Base-by-base conservation (phyloP, 2,113 vertebrate genomes). In the Rallus limicola region DNA sequence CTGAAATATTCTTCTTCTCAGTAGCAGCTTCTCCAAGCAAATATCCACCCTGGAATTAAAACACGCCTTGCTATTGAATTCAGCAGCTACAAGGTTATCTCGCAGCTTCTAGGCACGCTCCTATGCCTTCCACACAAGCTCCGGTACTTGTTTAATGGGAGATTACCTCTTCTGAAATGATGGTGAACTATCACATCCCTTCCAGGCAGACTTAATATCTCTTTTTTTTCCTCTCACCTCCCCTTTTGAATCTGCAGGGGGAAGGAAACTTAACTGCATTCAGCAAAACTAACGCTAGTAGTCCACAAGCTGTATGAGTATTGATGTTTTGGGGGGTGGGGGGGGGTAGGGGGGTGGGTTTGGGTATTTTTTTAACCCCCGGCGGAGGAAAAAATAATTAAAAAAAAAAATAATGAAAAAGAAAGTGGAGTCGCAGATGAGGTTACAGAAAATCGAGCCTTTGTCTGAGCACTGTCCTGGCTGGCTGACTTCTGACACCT, bases 381-480 rank as follows among this genome's bases (percentile, higher is more conserved):
- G 59, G 13, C 3, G 13, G 26, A 26, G 15, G 48, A 48, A 18
- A 8, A 26, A 38, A 77, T 33, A 26, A 55, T 18, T 3, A 44
- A 28, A 28, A 26, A 36, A 17, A 44, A 44, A 44, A 44, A 44
- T 44, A 44, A 44, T 44, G 6, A 28, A 40, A 64, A 40, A 4
- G 6, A 16, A 20, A 26, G 4, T 8, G 16, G 58, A 44, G 44
- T 29, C 7, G 63, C 26, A 63, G 72, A 69, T 63, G 28, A 77
- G 25, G 70, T 48, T 40, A 29, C 29, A 29, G 56, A 16, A 70
- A 65, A 65, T 16, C 33, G 29, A 63, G 69, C 26, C 34, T 91
- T 89, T 96, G 93, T 90, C 62, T 65, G 93, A 90, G 63, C 76
- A 16, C 72, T 50, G 72, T 80, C 82, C 38, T 44, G 93, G 20